Conservation (phyloP, 2,113 vertebrate species). For the Hippoglossus stenolepis region DNA sequence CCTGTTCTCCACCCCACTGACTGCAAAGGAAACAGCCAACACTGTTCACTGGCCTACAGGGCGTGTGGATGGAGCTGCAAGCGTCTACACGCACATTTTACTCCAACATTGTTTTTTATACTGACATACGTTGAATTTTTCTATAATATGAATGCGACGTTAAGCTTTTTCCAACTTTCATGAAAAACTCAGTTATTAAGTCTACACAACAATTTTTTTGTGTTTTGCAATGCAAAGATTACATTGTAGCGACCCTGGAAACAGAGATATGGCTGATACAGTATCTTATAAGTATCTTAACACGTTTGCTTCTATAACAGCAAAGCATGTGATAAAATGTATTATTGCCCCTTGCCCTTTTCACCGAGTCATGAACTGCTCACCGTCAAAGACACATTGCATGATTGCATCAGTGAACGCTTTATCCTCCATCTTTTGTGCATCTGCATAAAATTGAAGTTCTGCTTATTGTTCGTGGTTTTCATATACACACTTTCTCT, state of each 20-base stretch:
- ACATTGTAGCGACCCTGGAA: conserved; percentile 26
- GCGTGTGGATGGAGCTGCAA: conserved; percentile 19
- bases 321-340: conserved; percentile 50
- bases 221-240: conserved; percentile 31
- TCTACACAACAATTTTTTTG: conserved; percentile 1
- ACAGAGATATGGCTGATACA: conserved; percentile 38
- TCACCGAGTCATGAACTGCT: conserved; percentile 55
- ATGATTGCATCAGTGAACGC: conserved; percentile 24
- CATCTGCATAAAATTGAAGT: conserved; percentile 4
- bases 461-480: conserved; percentile 20
- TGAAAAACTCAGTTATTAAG: not conserved
- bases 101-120: conserved; percentile 7
- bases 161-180: not conserved
- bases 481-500: conserved; percentile 19
- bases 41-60: conserved; percentile 31
- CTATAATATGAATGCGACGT: not conserved
- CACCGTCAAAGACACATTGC: conserved; percentile 25
- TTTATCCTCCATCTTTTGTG: not conserved
- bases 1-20: conserved; percentile 71
- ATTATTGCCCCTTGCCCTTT: conserved; percentile 67
- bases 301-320: conserved; percentile 37
- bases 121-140: not conserved
- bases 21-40: conserved; percentile 53
- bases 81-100: not conserved
- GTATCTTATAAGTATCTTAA: conserved; percentile 26